phyloP scores from a whole-genome alignment of 2,113 vertebrate genomes.

The Gorsachius goisagi region DNA sequence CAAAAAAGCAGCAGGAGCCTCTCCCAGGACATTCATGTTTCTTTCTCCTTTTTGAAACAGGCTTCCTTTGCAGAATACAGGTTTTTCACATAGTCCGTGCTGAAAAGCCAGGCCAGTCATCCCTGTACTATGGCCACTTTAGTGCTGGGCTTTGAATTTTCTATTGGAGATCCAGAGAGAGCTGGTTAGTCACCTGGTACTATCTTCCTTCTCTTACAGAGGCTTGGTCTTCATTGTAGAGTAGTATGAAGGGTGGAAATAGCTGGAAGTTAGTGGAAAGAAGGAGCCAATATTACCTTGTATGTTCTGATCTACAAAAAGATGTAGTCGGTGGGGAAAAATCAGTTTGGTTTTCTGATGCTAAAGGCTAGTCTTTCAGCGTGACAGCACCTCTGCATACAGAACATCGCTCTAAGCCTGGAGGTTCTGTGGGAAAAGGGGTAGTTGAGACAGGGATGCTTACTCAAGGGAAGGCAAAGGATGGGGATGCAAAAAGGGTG shows the following conservation, averaged over 20 bases:
- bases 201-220: background rate
- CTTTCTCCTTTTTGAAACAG: background rate
- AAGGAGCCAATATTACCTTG: background rate
- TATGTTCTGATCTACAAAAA: background rate
- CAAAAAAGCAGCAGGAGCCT: background rate
- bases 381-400: background rate
- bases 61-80: background rate
- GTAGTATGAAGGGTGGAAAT: background rate
- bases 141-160: background rate
- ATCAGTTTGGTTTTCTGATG: background rate
- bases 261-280: background rate
- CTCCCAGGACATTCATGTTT: background rate
- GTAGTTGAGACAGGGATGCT: background rate
- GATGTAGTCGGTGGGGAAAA: rapidly evolving
- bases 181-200: background rate
- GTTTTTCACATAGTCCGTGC: background rate
- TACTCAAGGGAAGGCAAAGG: background rate
- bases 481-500: background rate
- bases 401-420: background rate
- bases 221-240: background rate
- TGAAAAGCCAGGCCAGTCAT: background rate
- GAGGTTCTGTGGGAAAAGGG: background rate
- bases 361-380: background rate
- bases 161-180: background rate
- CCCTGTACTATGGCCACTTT: background rate